Evolutionary conservation across 2,888 invertebrate species (phyloP), one percentile per base, ranked within the genome.

Genomic region (Trilocha varians): DNA sequence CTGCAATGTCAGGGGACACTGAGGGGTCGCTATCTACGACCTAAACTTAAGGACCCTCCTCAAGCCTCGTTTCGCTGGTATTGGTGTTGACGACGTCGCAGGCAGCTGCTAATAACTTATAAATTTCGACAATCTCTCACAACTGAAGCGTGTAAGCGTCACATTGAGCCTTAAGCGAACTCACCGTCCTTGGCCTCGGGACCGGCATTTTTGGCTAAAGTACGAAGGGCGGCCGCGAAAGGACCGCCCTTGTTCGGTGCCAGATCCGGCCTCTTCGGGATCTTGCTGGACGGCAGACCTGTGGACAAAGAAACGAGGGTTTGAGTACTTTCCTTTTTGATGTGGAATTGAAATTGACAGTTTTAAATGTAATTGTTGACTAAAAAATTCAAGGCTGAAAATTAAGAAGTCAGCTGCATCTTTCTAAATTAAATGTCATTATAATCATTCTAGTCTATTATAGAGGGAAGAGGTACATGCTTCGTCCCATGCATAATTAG

Each of bases 201-300:
- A 45, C 93, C 94, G 15, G 95, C 96, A 77, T 97, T 96, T 80
- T 97, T 96, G 49, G 97, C 97, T 54, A 97, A 88, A 70, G 94
- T 95, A 45, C 97, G 89, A 40, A 97, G 87, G 16, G 97, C 97
- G 37, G 96, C 96, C 40, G 97, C 96, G 87, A 97, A 97, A 45
- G 96, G 95, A 16, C 91, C 90, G 13, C 87, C 88, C 69, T 85
- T 87, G 61, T 84, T 84, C 35, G 87, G 82, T 41, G 82, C 71
- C 38, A 86, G 70, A 45, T 85, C 84, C 32, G 77, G 60, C 36
- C 83, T 77, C 51, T 83, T 82, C 41, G 83, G 75, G 46, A 83
- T 75, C 60, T 84, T 85, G 58, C 62, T 79, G 45, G 82, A 77
- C 50, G 78, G 77, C 46, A 71, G 82, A 57, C 80, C 85, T 86